Conservation (phyloP, 2,797 vertebrate species). For the Sciurus carolinensis region DNA sequence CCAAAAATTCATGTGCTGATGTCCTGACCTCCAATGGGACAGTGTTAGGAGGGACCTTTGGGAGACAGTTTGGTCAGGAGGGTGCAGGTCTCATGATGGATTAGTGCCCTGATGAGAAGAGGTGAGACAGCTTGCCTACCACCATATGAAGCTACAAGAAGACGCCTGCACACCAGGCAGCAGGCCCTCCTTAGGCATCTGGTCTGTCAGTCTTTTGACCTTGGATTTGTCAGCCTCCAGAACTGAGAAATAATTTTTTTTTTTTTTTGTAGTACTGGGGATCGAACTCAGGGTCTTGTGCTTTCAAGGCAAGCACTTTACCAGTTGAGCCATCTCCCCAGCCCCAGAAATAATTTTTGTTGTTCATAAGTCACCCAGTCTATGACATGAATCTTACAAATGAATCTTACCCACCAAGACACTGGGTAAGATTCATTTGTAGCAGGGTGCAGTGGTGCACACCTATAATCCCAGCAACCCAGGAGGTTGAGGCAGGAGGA, state of each 20-base stretch:
- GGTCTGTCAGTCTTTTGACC: neutral
- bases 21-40: neutral
- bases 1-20: neutral
- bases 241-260: neutral
- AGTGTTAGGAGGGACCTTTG: neutral
- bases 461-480: no score
- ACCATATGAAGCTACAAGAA: neutral
- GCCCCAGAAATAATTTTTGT: neutral
- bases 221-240: neutral
- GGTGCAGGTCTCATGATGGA: neutral
- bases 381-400: neutral
- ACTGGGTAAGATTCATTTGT: neutral
- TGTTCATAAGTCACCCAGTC: neutral
- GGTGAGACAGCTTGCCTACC: neutral
- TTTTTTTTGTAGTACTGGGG: no score
- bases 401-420: no score
- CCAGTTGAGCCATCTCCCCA: no score
- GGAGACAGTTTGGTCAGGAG: neutral
- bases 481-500: no score
- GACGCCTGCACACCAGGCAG: neutral
- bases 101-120: neutral
- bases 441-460: no score
- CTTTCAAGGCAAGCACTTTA: no score
- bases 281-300: no score
- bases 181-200: neutral